These are phyloP conservation scores for Troides helena DNA, from an alignment of 2,888 invertebrate species.

Conservation along the genomic window DNA sequence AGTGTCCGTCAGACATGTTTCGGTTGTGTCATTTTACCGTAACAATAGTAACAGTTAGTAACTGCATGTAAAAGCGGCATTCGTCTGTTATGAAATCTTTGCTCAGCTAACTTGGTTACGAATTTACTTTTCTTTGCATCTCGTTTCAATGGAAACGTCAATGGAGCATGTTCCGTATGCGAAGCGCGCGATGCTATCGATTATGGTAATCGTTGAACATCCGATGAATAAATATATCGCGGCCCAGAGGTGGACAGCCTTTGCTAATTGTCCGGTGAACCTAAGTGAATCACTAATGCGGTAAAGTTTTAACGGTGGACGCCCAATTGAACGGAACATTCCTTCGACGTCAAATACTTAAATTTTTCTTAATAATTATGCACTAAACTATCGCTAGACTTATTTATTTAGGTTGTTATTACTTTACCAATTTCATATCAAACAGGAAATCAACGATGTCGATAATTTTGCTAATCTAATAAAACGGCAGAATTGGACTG, in stretches of 20 bases:
- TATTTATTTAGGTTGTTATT: neutral
- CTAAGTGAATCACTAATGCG: slow-evolving; percentile 72
- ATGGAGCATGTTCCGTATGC: slow-evolving; percentile 68
- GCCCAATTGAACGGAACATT: slow-evolving; percentile 48
- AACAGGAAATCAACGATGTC: neutral
- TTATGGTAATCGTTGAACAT: slow-evolving; percentile 78
- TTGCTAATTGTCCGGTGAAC: slow-evolving; percentile 79
- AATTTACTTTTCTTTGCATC: slow-evolving; percentile 49
- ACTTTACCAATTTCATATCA: neutral
- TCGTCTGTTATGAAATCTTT: slow-evolving; percentile 12
- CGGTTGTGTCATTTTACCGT: slow-evolving; percentile 15
- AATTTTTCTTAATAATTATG: slow-evolving; percentile 30
- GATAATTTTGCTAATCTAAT: neutral
- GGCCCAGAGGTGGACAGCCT: slow-evolving; percentile 78
- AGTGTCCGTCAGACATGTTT: slow-evolving; percentile 15
- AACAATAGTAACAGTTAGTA: slow-evolving; percentile 24
- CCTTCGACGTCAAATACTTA: slow-evolving; percentile 43
- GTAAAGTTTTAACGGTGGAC: slow-evolving; percentile 60
- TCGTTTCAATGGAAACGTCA: slow-evolving; percentile 57
- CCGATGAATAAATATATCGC: slow-evolving; percentile 77
- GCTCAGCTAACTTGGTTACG: slow-evolving; percentile 17
- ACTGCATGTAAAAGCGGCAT: slow-evolving; percentile 7
- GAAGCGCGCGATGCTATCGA: slow-evolving; percentile 73
- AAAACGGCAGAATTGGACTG: no score
- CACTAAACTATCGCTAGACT: slow-evolving; percentile 31